Evolutionary conservation across 2,113 vertebrate genomes (phyloP).

Genomic region (Heptranchias perlo): DNA sequence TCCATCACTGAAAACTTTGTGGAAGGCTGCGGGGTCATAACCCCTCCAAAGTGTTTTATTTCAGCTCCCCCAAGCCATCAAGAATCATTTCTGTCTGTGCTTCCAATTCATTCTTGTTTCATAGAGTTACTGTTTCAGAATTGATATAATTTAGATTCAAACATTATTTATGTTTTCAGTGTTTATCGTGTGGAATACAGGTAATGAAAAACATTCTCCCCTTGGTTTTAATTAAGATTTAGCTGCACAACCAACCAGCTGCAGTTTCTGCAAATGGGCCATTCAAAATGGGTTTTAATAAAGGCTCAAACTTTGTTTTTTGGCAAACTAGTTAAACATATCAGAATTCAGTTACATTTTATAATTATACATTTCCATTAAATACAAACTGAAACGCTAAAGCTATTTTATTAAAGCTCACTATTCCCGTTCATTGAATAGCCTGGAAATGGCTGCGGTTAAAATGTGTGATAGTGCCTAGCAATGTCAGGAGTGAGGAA

Average conservation of each 20-base stretch:
- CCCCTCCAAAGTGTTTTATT: conserved; percentile 12
- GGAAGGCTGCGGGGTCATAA: conserved; percentile 16
- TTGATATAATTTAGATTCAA: not conserved
- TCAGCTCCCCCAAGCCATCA: not conserved
- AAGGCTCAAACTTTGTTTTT: not conserved
- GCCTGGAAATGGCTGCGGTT: not conserved
- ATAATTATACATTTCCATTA: not conserved
- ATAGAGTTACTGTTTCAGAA: not conserved
- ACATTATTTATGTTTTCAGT: not conserved
- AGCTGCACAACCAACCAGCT: not conserved
- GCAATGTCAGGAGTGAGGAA: not conserved
- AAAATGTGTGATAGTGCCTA: not conserved
- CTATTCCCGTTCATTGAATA: not conserved
- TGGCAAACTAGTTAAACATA: not conserved
- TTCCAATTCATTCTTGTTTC: not conserved
- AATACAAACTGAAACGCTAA: not conserved
- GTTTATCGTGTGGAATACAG: not conserved
- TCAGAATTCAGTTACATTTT: not conserved
- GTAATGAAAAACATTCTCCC: not conserved
- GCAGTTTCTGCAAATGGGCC: not conserved
- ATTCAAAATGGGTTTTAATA: not conserved
- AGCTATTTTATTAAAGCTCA: not conserved
- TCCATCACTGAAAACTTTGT: conserved; percentile 2
- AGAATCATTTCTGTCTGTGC: not conserved
- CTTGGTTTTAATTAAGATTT: not conserved